Evolutionary conservation across 1,140 invertebrate species (phyloP), one percentile per base, ranked within the genome.

Genomic region (Apis cerana): DNA sequence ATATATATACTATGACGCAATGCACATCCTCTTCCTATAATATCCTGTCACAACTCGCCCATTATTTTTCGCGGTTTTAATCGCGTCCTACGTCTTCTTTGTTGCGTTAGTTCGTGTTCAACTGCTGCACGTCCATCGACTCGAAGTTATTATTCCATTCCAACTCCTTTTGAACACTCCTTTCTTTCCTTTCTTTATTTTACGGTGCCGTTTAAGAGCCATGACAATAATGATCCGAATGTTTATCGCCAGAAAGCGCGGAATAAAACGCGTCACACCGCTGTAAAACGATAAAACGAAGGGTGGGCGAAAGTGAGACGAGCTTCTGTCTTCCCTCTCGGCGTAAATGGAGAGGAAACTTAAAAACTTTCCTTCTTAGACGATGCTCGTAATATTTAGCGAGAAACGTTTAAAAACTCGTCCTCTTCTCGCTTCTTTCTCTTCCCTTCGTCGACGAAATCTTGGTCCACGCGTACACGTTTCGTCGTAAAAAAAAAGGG

Each of bases 331-430:
- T 80, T 71, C 64, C 19, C 71, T 23, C n/a, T 11, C n/a, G 48
- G 61, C 56, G 68, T 75, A 72, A 88, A 88, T 59, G 84, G 75
- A 67, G 78, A 77, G 75, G 88, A 84, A 89, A 75, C 75, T 82
- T 88, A 84, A 80, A 89, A 89, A 89, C 84, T 84, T 82, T 86
- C n/a, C 84, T 68, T 62, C 81, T 68, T 62, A 59, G 61, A 79
- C 75, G 77, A 80, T 56, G 74, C 80, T 85, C 86, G 70, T 88
- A 88, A 88, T 88, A 88, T 89, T 89, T 88, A 89, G 86, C 84
- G 70, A 54, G 62, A 67, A 75, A 43, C 80, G 80, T 81, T 81
- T 75, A 75, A 81, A 81, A 76, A 67, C 71, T 65, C 65, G 67
- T 61, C 54, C 54, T 70, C 58, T 72, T 50, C 0, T 17, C 27